Conservation (phyloP, 2,888 invertebrate genomes). For the Tetanocera ferruginea region DNA sequence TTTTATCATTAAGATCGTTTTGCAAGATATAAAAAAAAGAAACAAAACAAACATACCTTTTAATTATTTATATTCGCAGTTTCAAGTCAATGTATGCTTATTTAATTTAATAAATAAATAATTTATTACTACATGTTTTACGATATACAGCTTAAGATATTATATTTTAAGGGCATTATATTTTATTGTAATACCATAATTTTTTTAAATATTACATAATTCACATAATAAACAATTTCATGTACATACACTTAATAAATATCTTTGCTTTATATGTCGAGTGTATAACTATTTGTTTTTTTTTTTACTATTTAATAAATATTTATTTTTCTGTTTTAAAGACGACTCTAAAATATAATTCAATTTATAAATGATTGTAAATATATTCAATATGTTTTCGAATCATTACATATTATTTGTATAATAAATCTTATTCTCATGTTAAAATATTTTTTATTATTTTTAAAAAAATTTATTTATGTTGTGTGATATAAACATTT, state of each 20-base stretch:
- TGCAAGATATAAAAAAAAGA: no score
- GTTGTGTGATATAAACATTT: background rate
- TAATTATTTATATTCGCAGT: no score
- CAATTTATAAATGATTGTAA: conserved; percentile 22
- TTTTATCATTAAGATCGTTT: no score
- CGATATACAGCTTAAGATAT: background rate
- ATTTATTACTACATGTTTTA: background rate
- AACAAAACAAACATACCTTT: no score
- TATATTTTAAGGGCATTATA: background rate
- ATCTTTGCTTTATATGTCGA: conserved; percentile 16
- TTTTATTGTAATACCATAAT: no score
- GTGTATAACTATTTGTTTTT: conserved; percentile 14
- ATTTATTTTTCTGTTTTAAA: conserved; percentile 27
- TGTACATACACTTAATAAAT: conserved; percentile 22
- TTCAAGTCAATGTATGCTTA: no score
- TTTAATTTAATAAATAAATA: background rate
- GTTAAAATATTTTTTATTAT: background rate
- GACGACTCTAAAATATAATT: conserved; percentile 29
- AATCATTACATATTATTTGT: conserved; percentile 10
- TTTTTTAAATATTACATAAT: background rate
- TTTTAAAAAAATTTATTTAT: background rate
- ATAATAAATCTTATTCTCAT: conserved; percentile 24
- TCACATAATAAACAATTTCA: background rate
- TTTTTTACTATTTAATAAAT: conserved; percentile 22
- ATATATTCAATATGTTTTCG: conserved; percentile 22